These are phyloP conservation scores for Liopterus haemorrhoidalis DNA, from an alignment of 2,888 invertebrate genomes.

Conservation along the genomic window DNA sequence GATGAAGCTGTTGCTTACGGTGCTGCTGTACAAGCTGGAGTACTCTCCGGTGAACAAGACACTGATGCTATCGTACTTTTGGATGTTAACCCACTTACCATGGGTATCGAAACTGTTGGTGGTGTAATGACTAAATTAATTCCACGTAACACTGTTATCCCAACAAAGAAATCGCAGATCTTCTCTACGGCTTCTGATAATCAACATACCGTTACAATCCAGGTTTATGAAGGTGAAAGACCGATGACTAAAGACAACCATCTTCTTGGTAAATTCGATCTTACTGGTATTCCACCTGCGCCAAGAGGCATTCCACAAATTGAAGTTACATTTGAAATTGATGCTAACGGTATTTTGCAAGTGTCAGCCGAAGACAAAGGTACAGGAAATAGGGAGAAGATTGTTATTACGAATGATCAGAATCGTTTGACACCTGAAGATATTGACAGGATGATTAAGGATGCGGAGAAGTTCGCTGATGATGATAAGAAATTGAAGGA, in stretches of 20 bases:
- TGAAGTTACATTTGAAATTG: slow-evolving; percentile 91
- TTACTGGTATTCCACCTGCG: slow-evolving; percentile 94
- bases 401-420: slow-evolving; percentile 98
- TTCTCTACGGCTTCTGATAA: slow-evolving; percentile 99
- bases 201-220: slow-evolving; percentile 98
- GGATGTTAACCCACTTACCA: slow-evolving; percentile 96
- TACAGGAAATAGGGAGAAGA: slow-evolving; percentile 97
- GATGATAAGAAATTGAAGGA: slow-evolving; percentile 97
- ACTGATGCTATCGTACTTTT: slow-evolving; percentile 93
- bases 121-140: slow-evolving; percentile 99
- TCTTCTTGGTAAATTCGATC: slow-evolving; percentile 94
- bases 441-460: slow-evolving; percentile 98
- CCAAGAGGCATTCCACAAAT: slow-evolving; percentile 91
- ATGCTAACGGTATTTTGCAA: slow-evolving; percentile 90
- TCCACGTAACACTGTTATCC: slow-evolving; percentile 96
- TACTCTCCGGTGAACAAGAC: slow-evolving; percentile 94
- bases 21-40: slow-evolving; percentile 97
- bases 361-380: slow-evolving; percentile 99
- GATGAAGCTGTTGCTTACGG: slow-evolving; percentile 99
- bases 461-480: slow-evolving; percentile 97
- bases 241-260: slow-evolving; percentile 99
- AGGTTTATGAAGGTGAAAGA: slow-evolving; percentile 97
- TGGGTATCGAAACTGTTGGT: slow-evolving; percentile 99
- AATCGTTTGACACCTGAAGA: slow-evolving; percentile 96
- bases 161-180: slow-evolving; percentile 98